Base-by-base conservation (phyloP, 2,797 vertebrate genomes). In the Rachycentron canadum region DNA sequence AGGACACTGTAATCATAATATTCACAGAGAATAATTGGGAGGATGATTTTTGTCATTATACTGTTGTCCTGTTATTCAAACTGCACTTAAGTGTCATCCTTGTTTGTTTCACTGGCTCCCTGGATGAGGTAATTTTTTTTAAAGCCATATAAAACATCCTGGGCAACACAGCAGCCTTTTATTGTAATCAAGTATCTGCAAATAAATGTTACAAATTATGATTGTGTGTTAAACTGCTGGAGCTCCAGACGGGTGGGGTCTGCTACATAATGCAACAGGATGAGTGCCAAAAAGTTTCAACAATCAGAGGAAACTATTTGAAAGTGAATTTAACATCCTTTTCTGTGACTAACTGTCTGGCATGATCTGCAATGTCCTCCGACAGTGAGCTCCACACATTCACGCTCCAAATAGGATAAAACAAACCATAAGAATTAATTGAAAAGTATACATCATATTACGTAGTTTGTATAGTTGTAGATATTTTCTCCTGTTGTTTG, bases 281-380 rank as follows among this genome's bases (percentile, higher is more conserved):
- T 5, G 17, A 53, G 21, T 67, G 81, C 85, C 88, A 88, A 62
- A 75, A 73, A 43, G 2, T 36, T 49, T 32, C 30, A 69, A 90
- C 86, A 91, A 93, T 91, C 49, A 69, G 25, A 88, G 88, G 89
- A 91, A 91, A 76, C 66, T 76, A 86, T 89, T 49, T 86, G 78
- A 80, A 84, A 82, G 81, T 81, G 55, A 55, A 84, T 87, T 76
- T 78, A 67, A 77, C 74, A 58, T 85, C 69, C 56, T 53, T 64
- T 49, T 70, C 23, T 73, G 52, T 78, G 73, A 86, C 83, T 45
- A 50, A 80, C 13, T 65, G 67, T 62, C n/a, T 78, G 59, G 53
- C 76, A 34, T 32, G 5, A 78, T 76, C 6, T 32, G 28, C 43
- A 50, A 34, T n/a, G 34, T 84, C 53, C 36, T 62, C 58, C 57